Percentiles rank a stretch among this genome's conserved stretches.
Evolutionary conservation across 2,113 vertebrate genomes (phyloP).

Genomic region (Ginglymostoma cirratum): DNA sequence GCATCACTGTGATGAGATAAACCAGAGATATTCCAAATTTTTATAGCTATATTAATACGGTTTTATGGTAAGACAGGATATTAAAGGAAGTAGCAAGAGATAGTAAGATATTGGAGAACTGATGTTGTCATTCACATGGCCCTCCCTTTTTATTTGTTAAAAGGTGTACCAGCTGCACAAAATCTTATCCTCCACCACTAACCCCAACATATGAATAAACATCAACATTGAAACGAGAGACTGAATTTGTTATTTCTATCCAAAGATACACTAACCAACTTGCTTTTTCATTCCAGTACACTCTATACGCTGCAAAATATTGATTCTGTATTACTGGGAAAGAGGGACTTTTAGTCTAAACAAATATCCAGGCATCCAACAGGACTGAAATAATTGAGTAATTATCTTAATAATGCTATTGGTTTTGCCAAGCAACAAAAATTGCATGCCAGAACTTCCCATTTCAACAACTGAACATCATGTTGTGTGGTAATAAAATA

Average conservation of each 20-base stretch:
- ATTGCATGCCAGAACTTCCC: neutral
- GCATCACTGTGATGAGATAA: neutral
- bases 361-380: neutral
- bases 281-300: neutral
- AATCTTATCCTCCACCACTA: neutral
- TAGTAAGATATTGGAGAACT: neutral
- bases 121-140: neutral
- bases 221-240: neutral
- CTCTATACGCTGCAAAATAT: neutral
- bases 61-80: neutral
- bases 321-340: neutral
- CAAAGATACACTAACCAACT: neutral
- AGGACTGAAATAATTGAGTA: neutral
- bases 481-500: neutral
- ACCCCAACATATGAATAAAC: neutral
- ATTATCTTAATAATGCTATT: neutral
- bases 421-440: neutral
- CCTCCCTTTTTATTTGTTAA: neutral
- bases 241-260: neutral
- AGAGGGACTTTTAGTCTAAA: neutral
- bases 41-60: neutral
- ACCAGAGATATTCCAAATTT: neutral
- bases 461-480: neutral
- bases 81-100: neutral
- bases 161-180: neutral